Base-by-base conservation (phyloP, 2,113 vertebrate species). In the Cebidichthys violaceus region DNA sequence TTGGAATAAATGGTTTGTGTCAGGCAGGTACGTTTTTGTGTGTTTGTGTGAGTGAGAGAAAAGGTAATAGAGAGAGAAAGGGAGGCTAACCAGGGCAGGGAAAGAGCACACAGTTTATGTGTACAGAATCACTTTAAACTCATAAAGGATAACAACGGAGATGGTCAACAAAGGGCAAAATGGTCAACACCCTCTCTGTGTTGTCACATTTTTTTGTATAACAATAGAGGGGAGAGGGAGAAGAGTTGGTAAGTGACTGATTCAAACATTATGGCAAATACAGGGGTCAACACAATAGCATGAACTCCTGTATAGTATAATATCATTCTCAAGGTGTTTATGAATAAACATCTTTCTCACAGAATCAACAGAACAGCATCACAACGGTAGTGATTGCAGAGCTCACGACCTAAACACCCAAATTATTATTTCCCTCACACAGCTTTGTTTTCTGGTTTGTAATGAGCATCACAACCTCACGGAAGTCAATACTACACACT, bases 1-100 rank as follows among this genome's bases (percentile, higher is more conserved):
- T 75, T 78, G 70, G 70, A 90, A 82, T 90, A 85, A 91, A 90
- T 84, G 41, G 55, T 80, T 87, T 73, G 59, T 85, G 75, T 85
- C 77, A 83, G 57, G 62, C 29, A 17, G 86, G 39, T 80, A 8
- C 0, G 2, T 54, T n/a, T 82, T 13, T 72, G 45, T 77, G 10
- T 77, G 9, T 57, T 45, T 69, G 67, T 65, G 68, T 39, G 47
- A 62, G 39, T 17, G 39, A 13, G 61, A 65, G 33, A 69, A 10
- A 43, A 15, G 33, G 35, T 80, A 47, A 64, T 55, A 47, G 73
- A 61, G 33, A 65, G 27, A 65, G 17, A 22, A 33, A n/a, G 52
- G 24, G 24, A 79, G 71, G 18, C 24, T 69, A 45, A 86, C 88
- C 47, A 70, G 67, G 73, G 75, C 59, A 86, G 57, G 52, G 57